Evolutionary conservation across 1,140 invertebrate species (phyloP), one percentile per base, ranked within the genome.

Genomic region (Macrostomum lignano): DNA sequence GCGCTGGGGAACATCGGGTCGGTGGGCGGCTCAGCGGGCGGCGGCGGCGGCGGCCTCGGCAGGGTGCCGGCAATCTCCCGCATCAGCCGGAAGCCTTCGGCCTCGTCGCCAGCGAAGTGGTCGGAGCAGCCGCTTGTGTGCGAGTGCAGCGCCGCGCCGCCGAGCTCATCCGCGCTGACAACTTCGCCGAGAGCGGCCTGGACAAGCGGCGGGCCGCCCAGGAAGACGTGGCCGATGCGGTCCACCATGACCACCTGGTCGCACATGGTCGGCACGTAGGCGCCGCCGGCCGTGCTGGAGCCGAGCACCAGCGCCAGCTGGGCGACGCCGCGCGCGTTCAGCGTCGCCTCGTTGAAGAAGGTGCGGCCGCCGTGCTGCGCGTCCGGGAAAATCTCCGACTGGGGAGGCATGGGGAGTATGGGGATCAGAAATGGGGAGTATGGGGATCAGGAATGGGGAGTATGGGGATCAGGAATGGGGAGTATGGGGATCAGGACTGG

Each of bases 241-340:
- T 70, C 67, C 7, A 96, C 74, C 43, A 96, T 96, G 17, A 94
- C 66, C 44, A 71, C 77, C 58, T 96, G 81, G 52, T 94, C 82
- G 2, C 81, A 72, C 86, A 96, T 96, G 14, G 84, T 74, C 1
- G 86, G 84, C 3, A 94, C 70, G 49, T 98, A 98, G 5, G 88
- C 88, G 17, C 86, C 88, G 21, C 88, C 88, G 32, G 88, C 88
- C 1, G 88, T 98, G 57, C 88, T 96, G 38, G 74, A 86, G 10
- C 88, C 88, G 84, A 23, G 86, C 75, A 35, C 86, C 76, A 45
- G 79, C 79, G 58, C 94, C 77, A 22, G 88, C 84, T 54, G 38
- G 6, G 81, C 67, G 39, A 96, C 93, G 11, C 74, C 72, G 43
- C 65, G 58, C 1, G 79, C 66, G 20, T 78, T 86, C 77, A 96